Evolutionary conservation across 2,113 vertebrate genomes (phyloP).

Genomic region (Chaetura pelagica): DNA sequence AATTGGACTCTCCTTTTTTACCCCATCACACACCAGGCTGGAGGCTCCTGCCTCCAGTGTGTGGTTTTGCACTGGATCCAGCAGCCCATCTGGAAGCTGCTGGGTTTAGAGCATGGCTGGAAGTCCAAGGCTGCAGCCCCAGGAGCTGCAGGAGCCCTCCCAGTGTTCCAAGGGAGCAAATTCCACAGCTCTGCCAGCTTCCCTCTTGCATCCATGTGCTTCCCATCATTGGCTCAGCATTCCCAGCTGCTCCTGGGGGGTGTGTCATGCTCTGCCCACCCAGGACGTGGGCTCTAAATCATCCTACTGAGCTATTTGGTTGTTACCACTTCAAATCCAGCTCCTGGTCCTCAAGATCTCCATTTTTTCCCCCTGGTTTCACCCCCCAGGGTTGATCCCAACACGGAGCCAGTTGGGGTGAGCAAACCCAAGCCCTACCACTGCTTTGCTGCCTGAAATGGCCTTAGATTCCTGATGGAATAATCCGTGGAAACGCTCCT

Average conservation of each 20-base stretch:
- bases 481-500: background rate
- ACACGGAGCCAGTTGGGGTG: background rate
- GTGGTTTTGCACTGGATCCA: background rate
- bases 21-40: background rate
- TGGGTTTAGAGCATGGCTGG: background rate
- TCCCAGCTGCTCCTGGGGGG: background rate
- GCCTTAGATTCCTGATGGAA: background rate
- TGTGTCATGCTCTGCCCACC: background rate
- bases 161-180: background rate
- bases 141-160: slow-evolving; percentile 20
- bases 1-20: background rate
- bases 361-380: no score
- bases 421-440: background rate
- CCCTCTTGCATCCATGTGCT: background rate
- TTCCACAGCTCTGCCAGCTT: slow-evolving; percentile 9
- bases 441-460: slow-evolving; percentile 15
- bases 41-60: background rate
- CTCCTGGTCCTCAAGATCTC: no score
- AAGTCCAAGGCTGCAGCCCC: background rate
- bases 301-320: no score
- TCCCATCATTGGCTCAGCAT: background rate
- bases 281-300: background rate
- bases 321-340: no score
- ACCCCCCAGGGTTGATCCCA: no score
- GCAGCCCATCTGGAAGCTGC: background rate